Conservation (phyloP, 2,888 invertebrate species). For the Linnaemya vulpina region DNA sequence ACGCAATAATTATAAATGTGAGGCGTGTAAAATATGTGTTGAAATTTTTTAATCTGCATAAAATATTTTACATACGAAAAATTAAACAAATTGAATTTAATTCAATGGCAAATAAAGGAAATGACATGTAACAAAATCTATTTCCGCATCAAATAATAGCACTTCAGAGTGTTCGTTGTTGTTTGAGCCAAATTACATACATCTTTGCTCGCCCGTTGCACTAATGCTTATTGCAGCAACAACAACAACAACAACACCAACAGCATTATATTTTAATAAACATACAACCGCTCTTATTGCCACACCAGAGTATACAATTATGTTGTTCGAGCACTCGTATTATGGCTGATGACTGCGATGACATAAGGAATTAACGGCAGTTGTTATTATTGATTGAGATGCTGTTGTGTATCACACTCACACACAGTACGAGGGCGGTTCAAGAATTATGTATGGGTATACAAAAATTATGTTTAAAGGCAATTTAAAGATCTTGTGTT, state of each 20-base stretch:
- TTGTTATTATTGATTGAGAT: slow-evolving; percentile 20
- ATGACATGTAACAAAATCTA: slow-evolving; percentile 47
- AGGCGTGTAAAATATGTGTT: not conserved
- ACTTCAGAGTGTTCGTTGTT: slow-evolving; percentile 18
- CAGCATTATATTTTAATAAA: not conserved
- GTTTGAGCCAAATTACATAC: slow-evolving; percentile 4
- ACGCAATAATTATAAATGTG: slow-evolving; percentile 19
- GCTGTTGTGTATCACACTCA: not conserved
- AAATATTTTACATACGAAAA: slow-evolving; percentile 49
- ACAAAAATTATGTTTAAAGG: no score
- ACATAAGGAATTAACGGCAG: slow-evolving; percentile 38
- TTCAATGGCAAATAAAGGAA: slow-evolving; percentile 39
- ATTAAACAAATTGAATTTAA: slow-evolving; percentile 53
- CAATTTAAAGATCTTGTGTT: no score
- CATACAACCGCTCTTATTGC: not conserved
- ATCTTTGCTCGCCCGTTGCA: not conserved
- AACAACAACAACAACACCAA: no score
- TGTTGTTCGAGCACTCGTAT: not conserved
- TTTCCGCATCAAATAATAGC: slow-evolving; percentile 50
- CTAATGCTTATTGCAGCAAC: not conserved
- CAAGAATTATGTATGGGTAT: not conserved
- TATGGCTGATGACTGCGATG: slow-evolving; percentile 13
- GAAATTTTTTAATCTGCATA: slow-evolving; percentile 33
- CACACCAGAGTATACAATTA: not conserved
- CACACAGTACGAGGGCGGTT: not conserved